Evolutionary conservation across 1,140 invertebrate species (phyloP).

Genomic region (Cataglyphis hispanica): DNA sequence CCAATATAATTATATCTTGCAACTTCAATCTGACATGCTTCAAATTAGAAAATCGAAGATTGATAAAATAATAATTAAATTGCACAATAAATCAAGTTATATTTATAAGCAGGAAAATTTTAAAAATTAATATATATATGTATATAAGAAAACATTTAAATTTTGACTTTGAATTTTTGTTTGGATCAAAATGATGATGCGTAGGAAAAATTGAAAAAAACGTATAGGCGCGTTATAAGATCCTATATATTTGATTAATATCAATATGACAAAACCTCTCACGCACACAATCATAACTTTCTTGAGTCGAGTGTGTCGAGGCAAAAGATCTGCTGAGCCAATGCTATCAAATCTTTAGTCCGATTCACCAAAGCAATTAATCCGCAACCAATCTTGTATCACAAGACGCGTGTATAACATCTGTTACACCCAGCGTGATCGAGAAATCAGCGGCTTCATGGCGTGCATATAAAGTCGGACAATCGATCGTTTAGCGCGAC

Average conservation of each 20-base stretch:
- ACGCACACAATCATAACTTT: neutral
- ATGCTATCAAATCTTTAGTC: conserved; percentile 11
- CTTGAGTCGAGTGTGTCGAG: neutral
- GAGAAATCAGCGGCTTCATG: neutral
- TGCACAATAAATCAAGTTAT: neutral
- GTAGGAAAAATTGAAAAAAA: neutral
- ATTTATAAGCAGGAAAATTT: no score
- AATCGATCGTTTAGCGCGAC: conserved; percentile 8
- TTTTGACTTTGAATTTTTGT: conserved; percentile 4
- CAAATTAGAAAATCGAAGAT: no score
- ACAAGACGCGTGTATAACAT: neutral
- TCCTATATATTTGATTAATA: neutral
- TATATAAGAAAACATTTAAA: neutral
- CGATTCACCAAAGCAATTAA: neutral
- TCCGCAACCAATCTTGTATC: neutral
- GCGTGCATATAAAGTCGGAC: neutral
- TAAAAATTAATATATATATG: no score
- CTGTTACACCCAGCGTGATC: neutral
- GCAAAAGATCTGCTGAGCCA: neutral
- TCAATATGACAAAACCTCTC: neutral
- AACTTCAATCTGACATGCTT: no score
- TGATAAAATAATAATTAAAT: no score
- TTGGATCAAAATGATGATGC: neutral
- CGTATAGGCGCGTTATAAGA: no score
- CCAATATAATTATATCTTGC: neutral